Evolutionary conservation across 2,888 invertebrate species (phyloP).

Genomic region (Eupithecia inturbata): DNA sequence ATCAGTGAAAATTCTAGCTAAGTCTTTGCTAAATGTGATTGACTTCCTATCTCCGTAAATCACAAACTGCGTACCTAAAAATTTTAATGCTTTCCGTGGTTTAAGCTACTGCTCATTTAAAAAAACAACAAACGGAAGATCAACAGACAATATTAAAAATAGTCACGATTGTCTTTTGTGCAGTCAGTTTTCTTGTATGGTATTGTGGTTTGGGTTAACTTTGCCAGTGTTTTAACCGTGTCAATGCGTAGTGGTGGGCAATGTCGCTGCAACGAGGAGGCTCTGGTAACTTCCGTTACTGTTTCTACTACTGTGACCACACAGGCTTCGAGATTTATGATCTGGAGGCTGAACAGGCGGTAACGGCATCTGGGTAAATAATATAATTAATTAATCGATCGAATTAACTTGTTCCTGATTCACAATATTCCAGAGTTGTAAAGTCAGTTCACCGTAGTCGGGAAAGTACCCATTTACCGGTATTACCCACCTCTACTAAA

Average conservation of each 20-base stretch:
- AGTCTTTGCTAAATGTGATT: neutral
- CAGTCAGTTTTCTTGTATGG: neutral
- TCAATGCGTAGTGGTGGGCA: slow-evolving; percentile 59
- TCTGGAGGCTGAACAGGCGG: slow-evolving; percentile 63
- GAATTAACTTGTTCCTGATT: too few relatives aligned
- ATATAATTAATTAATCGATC: neutral
- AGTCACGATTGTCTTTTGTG: neutral
- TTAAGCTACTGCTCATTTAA: neutral
- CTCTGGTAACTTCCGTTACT: slow-evolving; percentile 69
- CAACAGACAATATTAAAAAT: neutral
- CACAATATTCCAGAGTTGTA: neutral
- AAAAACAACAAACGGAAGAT: neutral
- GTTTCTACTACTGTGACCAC: slow-evolving; percentile 71
- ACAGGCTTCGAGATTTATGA: slow-evolving; percentile 79
- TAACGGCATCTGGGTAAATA: slow-evolving; percentile 53
- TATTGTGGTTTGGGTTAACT: neutral
- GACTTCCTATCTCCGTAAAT: neutral
- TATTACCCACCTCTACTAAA: neutral
- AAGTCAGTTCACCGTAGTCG: neutral
- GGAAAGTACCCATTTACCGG: neutral
- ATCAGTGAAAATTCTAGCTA: neutral
- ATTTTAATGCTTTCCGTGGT: neutral
- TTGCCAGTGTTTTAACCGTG: slow-evolving; percentile 45
- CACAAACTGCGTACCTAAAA: neutral
- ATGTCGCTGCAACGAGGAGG: slow-evolving; percentile 72